Percentiles rank a stretch among this genome's conserved stretches.
Evolutionary conservation across 2,113 vertebrate species (phyloP).

Genomic region (Spea multiplicata): DNA sequence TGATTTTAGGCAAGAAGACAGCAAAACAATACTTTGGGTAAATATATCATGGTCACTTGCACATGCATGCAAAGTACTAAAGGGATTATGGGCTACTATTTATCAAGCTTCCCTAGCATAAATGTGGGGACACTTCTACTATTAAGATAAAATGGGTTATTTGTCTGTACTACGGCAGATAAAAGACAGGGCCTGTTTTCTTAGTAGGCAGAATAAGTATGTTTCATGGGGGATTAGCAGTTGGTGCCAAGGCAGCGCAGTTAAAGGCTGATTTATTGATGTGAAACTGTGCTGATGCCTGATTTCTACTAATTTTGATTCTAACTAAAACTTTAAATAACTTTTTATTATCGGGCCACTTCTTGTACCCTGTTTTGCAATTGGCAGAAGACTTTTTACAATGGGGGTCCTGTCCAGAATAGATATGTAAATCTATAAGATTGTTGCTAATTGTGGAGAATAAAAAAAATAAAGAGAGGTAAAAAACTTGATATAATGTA

Average conservation of each 20-base stretch:
- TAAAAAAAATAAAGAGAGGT: no score
- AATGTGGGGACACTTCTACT: background rate
- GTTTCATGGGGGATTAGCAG: background rate
- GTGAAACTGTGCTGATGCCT: no score
- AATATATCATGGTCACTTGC: background rate
- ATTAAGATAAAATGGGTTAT: background rate
- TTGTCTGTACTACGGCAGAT: background rate
- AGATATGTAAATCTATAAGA: no score
- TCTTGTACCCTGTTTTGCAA: no score
- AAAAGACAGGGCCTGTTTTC: background rate
- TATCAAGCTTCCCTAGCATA: background rate
- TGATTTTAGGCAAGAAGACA: background rate
- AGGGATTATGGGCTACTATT: conserved; percentile 3
- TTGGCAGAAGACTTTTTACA: no score
- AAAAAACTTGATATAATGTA: no score
- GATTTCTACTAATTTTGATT: no score
- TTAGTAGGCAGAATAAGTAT: background rate
- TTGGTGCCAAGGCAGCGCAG: background rate
- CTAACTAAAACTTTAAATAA: no score
- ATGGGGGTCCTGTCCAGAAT: no score
- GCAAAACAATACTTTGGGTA: background rate
- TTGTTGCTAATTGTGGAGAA: no score
- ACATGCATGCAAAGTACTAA: conserved; percentile 3
- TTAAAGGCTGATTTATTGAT: no score
- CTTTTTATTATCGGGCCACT: no score